phyloP scores from a whole-genome alignment of 1,140 invertebrate species.

The Neocloeon triangulifer region DNA sequence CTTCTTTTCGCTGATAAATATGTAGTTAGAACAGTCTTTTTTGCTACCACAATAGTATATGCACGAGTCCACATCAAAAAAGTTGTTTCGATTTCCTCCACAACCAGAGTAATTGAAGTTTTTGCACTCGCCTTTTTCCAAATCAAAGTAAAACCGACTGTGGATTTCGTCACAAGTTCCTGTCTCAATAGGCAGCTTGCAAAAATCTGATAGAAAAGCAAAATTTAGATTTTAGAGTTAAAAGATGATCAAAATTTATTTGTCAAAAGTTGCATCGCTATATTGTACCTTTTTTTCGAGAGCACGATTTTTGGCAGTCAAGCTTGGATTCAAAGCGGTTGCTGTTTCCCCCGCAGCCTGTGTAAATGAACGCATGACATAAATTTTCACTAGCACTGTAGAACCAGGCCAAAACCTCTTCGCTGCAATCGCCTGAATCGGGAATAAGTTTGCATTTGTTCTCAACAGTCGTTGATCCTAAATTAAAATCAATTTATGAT shows the following conservation, averaged over 20 bases:
- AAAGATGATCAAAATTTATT: no score
- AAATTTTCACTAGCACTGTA: conserved; percentile 39
- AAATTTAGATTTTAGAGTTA: neutral
- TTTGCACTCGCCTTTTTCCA: conserved; percentile 39
- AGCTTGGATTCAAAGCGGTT: conserved; percentile 51
- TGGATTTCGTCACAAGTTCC: conserved; percentile 44
- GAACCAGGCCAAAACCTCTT: conserved; percentile 35
- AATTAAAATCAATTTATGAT: no score
- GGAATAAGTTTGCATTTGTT: conserved; percentile 32
- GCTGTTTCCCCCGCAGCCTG: conserved; percentile 65
- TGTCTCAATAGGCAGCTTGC: conserved; percentile 32
- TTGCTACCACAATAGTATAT: no score
- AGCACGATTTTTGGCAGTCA: conserved; percentile 29
- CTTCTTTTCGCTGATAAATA: no score
- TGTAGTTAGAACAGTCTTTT: no score
- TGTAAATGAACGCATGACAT: conserved; percentile 52
- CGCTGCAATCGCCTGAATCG: conserved; percentile 44
- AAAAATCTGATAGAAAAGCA: conserved; percentile 30
- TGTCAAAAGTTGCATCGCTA: no score
- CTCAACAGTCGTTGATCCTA: conserved; percentile 16
- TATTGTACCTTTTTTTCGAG: no score
- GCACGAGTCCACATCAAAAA: conserved; percentile 45
- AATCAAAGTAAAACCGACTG: conserved; percentile 63
- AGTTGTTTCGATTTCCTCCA: conserved; percentile 57
- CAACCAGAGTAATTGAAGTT: conserved; percentile 60